phyloP scores from a whole-genome alignment of 2,797 vertebrate species.

The Pempheris klunzingeri region DNA sequence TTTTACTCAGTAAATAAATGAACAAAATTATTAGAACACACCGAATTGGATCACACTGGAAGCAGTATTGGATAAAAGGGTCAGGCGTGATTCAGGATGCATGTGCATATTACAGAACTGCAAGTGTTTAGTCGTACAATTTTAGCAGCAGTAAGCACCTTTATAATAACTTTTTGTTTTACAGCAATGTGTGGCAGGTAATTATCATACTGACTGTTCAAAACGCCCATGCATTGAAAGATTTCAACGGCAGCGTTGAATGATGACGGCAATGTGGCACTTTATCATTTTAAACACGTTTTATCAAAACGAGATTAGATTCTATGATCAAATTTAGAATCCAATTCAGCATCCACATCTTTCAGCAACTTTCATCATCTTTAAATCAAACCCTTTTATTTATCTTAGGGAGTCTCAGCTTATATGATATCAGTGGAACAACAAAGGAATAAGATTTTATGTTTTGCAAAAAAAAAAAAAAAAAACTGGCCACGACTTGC shows the following conservation, averaged over 20 bases:
- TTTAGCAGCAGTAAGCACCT: background rate
- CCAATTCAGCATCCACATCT: background rate
- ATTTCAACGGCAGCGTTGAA: background rate
- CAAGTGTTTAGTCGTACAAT: background rate
- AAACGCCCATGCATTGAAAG: background rate
- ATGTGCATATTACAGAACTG: background rate
- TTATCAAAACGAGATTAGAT: background rate
- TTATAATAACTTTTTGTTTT: background rate
- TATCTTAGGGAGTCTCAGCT: background rate
- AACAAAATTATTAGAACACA: background rate
- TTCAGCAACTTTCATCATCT: constrained; percentile 14
- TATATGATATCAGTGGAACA: background rate
- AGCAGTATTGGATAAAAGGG: no score
- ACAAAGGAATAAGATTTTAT: background rate
- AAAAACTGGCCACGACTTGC: no score
- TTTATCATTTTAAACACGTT: background rate
- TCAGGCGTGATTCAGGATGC: no score
- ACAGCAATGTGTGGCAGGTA: no score
- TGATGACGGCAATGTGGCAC: background rate
- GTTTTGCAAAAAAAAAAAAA: background rate
- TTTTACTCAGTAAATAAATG: background rate
- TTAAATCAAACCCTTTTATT: background rate
- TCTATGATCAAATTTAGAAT: background rate
- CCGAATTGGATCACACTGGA: background rate
- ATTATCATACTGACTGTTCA: no score